Base-by-base conservation (phyloP, 2,888 invertebrate genomes). In the Sinodicranocentrus sp. region DNA sequence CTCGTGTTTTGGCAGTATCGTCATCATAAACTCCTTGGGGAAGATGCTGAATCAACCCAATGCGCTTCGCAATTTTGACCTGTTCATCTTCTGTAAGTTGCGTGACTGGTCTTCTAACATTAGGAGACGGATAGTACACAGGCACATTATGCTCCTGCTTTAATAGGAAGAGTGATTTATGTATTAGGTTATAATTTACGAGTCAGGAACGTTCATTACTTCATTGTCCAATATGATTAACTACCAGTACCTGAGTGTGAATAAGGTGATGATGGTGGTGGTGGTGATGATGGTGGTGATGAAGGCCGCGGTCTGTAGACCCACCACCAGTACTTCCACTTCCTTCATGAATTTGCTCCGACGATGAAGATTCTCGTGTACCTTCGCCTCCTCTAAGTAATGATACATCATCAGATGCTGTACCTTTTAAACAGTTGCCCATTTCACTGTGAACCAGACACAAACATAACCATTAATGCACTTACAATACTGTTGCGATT, bases 11-110 rank as follows among this genome's bases (percentile, higher is more conserved):
- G 90, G 95, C 95, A 88, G 94, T 93, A 8, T 95, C 95, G 90
- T 96, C 95, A 90, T 96, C 95, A 90, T 94, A 96, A 48, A 93
- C 92, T n/a, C 96, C 95, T 85, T 95, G 95, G 0, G 97, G 97
- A 84, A 97, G 92, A 91, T 97, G 96, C 88, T 96, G 96, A 86
- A 97, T 96, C 73, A 97, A 92, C 78, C 96, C 96, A 87, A 96
- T 94, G 57, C 97, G 92, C 90, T 97, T 95, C 2, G 96, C 96
- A 85, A 96, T 95, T 91, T 95, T 95, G 44, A 96, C 93, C 90
- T 96, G 95, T 90, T 96, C 95, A 88, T 96, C 96, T 90, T 96
- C 94, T 1, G 94, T 94, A 80, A 95, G 90, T 90, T 94, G 93
- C 89, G 93, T 91, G 89, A 93, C 92, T 88, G 93, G 91, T 88